Conservation (phyloP, 2,797 vertebrate species). For the Propithecus deckenii region DNA sequence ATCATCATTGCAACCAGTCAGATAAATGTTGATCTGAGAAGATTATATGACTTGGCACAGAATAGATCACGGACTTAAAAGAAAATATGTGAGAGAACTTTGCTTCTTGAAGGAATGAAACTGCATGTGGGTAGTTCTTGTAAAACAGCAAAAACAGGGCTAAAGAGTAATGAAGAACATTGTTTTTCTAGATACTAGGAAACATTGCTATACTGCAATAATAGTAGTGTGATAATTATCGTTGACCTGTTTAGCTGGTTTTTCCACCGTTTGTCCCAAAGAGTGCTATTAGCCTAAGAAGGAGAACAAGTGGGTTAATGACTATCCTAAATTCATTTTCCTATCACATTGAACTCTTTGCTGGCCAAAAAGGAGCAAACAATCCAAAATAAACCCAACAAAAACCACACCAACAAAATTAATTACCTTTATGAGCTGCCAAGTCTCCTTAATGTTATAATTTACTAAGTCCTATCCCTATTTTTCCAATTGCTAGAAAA, state of each 20-base stretch:
- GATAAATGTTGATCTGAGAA: background rate
- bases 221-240: background rate
- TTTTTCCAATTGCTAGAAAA: background rate
- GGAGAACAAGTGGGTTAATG: background rate
- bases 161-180: background rate
- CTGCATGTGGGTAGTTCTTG: background rate
- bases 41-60: background rate
- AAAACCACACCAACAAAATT: background rate
- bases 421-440: background rate
- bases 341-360: background rate
- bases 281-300: background rate
- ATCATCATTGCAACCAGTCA: background rate
- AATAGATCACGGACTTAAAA: background rate
- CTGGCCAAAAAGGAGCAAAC: background rate
- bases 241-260: background rate
- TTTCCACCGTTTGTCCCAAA: background rate
- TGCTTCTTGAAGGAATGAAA: constrained; percentile 3
- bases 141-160: background rate
- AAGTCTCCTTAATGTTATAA: background rate
- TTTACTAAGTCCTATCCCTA: background rate
- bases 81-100: background rate
- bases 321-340: background rate
- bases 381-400: background rate
- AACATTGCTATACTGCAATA: background rate
- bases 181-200: background rate